These are phyloP conservation scores for Drosophila kanekoi DNA, from an alignment of 2,888 invertebrate genomes.

Conservation along the genomic window DNA sequence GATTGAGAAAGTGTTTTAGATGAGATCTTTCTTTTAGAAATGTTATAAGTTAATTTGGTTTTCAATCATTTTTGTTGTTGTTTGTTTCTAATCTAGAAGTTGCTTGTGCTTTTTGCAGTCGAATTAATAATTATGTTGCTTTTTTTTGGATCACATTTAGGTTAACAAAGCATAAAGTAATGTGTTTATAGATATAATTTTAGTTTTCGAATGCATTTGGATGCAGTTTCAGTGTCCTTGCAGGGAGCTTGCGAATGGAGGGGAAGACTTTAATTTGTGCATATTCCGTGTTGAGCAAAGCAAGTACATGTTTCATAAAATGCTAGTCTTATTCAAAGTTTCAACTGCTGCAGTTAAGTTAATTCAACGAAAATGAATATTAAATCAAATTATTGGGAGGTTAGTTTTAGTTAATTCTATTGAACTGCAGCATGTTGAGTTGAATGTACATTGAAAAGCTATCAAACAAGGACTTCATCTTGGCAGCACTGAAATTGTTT, in stretches of 20 bases:
- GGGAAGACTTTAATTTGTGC: conserved; percentile 50
- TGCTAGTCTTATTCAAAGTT: neutral
- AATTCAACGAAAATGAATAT: too few species aligned
- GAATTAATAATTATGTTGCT: conserved; percentile 7
- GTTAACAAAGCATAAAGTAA: conserved; percentile 50
- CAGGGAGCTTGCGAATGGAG: conserved; percentile 2
- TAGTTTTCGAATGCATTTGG: conserved; percentile 6
- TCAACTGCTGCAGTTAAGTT: too few species aligned
- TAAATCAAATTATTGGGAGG: neutral
- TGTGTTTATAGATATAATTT: conserved; percentile 7
- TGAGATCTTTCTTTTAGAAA: conserved; percentile 21
- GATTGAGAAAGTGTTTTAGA: conserved; percentile 9
- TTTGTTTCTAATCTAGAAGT: conserved; percentile 52
- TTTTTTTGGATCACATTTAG: conserved; percentile 65
- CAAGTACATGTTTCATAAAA: conserved; percentile 1
- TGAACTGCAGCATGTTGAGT: neutral
- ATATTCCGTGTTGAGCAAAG: conserved; percentile 38
- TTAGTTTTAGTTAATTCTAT: neutral
- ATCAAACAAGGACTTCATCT: neutral
- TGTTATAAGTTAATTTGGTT: neutral
- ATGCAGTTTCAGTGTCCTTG: conserved; percentile 7
- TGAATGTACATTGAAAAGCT: conserved; percentile 1
- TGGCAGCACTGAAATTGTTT: conserved; percentile 37
- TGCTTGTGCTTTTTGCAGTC: conserved; percentile 39
- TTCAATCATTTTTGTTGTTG: conserved; percentile 2